Evolutionary conservation across 2,113 vertebrate genomes (phyloP).

Genomic region (Copsychus sechellarum): DNA sequence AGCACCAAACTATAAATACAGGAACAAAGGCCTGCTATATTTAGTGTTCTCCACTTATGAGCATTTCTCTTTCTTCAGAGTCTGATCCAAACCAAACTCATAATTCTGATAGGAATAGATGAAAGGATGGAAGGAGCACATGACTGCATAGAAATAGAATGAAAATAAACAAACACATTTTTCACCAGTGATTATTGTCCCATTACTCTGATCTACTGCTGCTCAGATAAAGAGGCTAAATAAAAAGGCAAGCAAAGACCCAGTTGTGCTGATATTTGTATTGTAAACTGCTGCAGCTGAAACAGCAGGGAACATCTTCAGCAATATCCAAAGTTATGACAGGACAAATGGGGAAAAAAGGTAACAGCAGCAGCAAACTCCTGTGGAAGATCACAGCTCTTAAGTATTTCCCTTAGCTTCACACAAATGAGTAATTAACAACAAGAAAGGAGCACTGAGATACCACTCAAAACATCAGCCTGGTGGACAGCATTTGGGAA

Average conservation of each 20-base stretch:
- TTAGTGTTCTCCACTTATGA: not conserved
- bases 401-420: not conserved
- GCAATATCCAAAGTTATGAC: not conserved
- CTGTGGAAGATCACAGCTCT: not conserved
- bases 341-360: not conserved
- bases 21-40: not conserved
- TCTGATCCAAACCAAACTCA: not conserved
- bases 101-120: not conserved
- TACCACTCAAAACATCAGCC: not conserved
- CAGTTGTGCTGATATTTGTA: not conserved
- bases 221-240: not conserved
- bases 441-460: not conserved
- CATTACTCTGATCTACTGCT: conserved; percentile 26
- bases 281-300: conserved; percentile 8
- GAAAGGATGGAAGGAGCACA: not conserved
- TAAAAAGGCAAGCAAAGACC: not conserved
- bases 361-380: not conserved
- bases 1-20: not conserved
- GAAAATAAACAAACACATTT: conserved; percentile 46
- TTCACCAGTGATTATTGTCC: not conserved
- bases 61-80: not conserved
- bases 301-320: conserved; percentile 16
- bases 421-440: not conserved
- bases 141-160: not conserved
- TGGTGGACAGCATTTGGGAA: not conserved